phyloP scores from a whole-genome alignment of 2,113 vertebrate genomes.

The Vidua chalybeata region DNA sequence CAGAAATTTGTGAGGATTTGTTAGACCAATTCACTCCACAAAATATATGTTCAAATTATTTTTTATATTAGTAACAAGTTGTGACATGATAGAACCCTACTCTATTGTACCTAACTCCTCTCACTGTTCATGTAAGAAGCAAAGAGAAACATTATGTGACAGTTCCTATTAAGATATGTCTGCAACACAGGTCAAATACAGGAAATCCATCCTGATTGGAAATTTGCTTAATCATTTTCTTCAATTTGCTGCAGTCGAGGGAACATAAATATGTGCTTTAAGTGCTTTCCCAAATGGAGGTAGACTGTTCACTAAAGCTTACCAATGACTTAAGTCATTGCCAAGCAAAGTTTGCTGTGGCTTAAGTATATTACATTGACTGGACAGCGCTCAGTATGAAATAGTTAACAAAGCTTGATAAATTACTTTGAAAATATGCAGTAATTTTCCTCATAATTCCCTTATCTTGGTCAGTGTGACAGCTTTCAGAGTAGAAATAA shows the following conservation, averaged over 20 bases:
- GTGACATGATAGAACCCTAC: neutral
- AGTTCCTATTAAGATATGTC: neutral
- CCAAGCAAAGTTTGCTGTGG: neutral
- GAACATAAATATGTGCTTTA: neutral
- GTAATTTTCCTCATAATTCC: neutral
- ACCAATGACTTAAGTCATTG: neutral
- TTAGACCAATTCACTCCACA: neutral
- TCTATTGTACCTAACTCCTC: neutral
- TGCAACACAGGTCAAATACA: neutral
- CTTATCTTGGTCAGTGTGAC: neutral
- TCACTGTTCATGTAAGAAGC: neutral
- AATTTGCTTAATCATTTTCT: neutral
- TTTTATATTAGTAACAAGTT: neutral
- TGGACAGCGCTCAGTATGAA: neutral
- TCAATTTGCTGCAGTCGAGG: neutral
- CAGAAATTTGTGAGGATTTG: neutral
- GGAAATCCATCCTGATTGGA: neutral
- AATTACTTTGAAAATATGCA: neutral
- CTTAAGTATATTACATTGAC: neutral
- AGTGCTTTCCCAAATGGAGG: neutral
- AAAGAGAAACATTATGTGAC: neutral
- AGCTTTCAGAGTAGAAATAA: neutral
- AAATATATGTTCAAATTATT: neutral
- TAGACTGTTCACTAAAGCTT: neutral
- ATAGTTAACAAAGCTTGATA: neutral